Evolutionary conservation across 1,140 invertebrate genomes (phyloP), one percentile per base, ranked within the genome.

Genomic region (Condylostylus longicornis): DNA sequence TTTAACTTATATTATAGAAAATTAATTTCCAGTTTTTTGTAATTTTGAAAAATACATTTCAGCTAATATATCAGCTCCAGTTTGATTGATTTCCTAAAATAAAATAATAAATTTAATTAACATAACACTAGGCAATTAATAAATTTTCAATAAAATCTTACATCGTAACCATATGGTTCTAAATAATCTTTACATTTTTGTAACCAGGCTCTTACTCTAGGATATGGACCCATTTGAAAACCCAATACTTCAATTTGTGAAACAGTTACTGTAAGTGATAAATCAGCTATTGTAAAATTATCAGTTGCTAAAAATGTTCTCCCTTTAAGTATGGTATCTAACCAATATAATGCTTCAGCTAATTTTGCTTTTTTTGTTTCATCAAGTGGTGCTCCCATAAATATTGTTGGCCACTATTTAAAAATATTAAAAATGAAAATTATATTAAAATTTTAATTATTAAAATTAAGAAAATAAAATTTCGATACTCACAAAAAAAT

Each of bases 231-330:
- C 9, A 61, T 28, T 5, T 61, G 54, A 29, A 58, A 50, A 1
- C 42, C 53, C 20, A 58, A 55, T 8, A 55, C 54, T 29, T 61
- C 58, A 14, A 56, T 42, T 39, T 61, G 58, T 5, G 42, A 59
- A 21, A 71, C 43, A 1, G 62, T 64, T 4, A 61, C 50, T 7
- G 58, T 43, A 1, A 71, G 23, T 0, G 59, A 30, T 2, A 69
- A 42, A 48, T 72, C 75, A 5, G 74, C 75, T 35, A 78, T 59
- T 6, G 75, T 76, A 3, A 75, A 47, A 15, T 63, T 52, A 0
- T 58, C 22, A 0, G 63, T 48, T 4, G 61, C 57, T 1, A 51
- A 25, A 45, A 32, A 60, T 39, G 51, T 45, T 4, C 49, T 41
- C 14, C 49, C 52, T 13, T 56, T 66, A 6, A 50, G 40, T 10